Evolutionary conservation across 2,113 vertebrate species (phyloP).

Genomic region (Pterophyllum scalare): DNA sequence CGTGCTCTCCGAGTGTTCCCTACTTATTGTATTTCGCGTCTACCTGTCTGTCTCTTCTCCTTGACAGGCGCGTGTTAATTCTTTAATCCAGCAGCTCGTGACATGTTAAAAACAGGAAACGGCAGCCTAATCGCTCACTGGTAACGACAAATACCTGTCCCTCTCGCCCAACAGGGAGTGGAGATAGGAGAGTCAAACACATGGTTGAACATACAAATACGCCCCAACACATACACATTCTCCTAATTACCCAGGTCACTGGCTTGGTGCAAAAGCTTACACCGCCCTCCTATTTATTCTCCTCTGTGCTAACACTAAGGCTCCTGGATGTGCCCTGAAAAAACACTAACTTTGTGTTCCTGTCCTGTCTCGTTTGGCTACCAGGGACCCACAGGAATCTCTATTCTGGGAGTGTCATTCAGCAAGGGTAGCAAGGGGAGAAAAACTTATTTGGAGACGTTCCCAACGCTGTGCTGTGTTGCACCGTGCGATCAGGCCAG

Average conservation of each 20-base stretch:
- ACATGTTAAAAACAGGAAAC: slow-evolving; percentile 68
- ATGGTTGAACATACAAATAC: slow-evolving; percentile 19
- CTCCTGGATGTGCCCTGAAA: slow-evolving; percentile 49
- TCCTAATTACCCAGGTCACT: slow-evolving; percentile 67
- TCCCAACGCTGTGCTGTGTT: slow-evolving; percentile 43
- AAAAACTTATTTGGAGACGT: slow-evolving; percentile 67
- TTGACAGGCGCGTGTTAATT: slow-evolving; percentile 75
- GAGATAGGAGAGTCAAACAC: slow-evolving; percentile 49
- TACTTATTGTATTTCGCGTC: slow-evolving; percentile 44
- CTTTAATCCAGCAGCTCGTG: slow-evolving; percentile 74
- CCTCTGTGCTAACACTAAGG: slow-evolving; percentile 45
- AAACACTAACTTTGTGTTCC: slow-evolving; percentile 61
- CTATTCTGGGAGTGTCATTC: slow-evolving; percentile 80
- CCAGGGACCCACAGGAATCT: slow-evolving; percentile 66
- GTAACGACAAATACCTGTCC: slow-evolving; percentile 74
- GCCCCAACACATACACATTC: slow-evolving; percentile 29
- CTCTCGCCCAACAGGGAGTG: slow-evolving; percentile 33
- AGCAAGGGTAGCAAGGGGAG: slow-evolving; percentile 68
- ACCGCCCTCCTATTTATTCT: slow-evolving; percentile 36
- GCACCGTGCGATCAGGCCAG: slow-evolving; percentile 49
- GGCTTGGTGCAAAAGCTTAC: slow-evolving; percentile 47
- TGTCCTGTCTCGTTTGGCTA: slow-evolving; percentile 68
- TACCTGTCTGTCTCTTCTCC: slow-evolving; percentile 47
- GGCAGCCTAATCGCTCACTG: slow-evolving; percentile 70
- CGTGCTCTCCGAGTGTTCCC: slow-evolving; percentile 32